Conservation (phyloP, 2,888 invertebrate species). For the Xestia c-nigrum region DNA sequence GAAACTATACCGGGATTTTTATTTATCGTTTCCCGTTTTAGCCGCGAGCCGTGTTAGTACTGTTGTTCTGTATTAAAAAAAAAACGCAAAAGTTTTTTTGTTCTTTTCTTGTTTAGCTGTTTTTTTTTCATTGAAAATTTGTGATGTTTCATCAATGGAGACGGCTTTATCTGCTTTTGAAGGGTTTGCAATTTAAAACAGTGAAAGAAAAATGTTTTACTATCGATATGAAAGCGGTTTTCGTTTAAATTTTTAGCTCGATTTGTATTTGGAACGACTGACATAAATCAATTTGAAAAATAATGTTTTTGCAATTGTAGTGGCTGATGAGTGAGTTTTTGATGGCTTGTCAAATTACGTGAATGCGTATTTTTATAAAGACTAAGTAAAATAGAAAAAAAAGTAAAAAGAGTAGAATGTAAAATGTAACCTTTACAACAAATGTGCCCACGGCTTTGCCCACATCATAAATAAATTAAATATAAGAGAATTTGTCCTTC, state of each 20-base stretch:
- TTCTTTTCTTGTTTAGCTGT: constrained; percentile 1
- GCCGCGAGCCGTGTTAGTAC: constrained; percentile 37
- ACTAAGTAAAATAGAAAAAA: background rate
- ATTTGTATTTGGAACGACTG: constrained; percentile 22
- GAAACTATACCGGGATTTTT: constrained; percentile 62
- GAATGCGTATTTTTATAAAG: constrained; percentile 5
- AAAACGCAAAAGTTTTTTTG: constrained; percentile 3
- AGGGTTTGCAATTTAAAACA: constrained; percentile 17
- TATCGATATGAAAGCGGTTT: background rate
- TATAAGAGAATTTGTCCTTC: background rate
- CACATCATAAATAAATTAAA: background rate
- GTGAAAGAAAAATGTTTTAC: background rate
- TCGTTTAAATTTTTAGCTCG: background rate
- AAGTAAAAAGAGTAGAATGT: background rate
- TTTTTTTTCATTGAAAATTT: constrained; percentile 23
- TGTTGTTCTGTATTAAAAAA: constrained; percentile 52
- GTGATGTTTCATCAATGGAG: constrained; percentile 11
- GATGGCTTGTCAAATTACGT: constrained; percentile 29
- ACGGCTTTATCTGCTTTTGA: background rate
- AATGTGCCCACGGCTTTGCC: background rate
- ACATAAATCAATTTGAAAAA: background rate
- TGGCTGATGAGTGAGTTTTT: constrained; percentile 2
- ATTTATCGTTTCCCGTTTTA: constrained; percentile 61
- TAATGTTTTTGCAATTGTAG: background rate
- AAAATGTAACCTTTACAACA: background rate